Percentiles rank a stretch among this genome's conserved stretches.
Evolutionary conservation across 1,140 invertebrate species (phyloP).

Genomic region (Nasonia longicornis): DNA sequence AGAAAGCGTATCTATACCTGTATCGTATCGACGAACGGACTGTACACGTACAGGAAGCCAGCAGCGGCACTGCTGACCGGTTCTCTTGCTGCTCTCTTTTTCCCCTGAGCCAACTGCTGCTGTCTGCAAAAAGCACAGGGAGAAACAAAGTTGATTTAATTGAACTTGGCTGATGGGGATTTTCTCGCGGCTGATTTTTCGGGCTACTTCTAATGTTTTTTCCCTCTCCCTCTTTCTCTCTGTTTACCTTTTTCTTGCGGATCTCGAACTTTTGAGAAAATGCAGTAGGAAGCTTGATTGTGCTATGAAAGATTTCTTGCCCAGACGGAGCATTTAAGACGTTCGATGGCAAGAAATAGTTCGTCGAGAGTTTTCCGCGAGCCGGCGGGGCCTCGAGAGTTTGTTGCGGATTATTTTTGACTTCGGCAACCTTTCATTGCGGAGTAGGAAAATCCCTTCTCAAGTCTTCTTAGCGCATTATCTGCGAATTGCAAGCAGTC

Average conservation of each 20-base stretch:
- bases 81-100: background rate
- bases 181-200: constrained; percentile 28
- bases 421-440: background rate
- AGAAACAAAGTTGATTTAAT: constrained; percentile 38
- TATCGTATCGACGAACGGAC: background rate
- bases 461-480: background rate
- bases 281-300: constrained; percentile 2
- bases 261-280: background rate
- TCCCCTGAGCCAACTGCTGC: background rate
- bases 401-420: constrained; percentile 1
- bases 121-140: constrained; percentile 16
- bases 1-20: background rate
- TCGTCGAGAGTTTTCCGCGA: background rate
- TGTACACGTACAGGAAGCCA: background rate
- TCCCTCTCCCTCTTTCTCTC: background rate
- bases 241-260: constrained; percentile 1
- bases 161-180: constrained; percentile 22
- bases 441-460: background rate
- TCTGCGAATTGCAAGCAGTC: background rate
- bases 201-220: background rate
- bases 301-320: constrained; percentile 1
- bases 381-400: background rate
- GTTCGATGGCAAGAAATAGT: background rate
- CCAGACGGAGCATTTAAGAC: background rate
- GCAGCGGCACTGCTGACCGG: background rate